Evolutionary conservation across 30 jellyfish, hydroid and myxozoan species (phyloP), one percentile per base, ranked within the genome.

Genomic region (Pelagia noctiluca): DNA sequence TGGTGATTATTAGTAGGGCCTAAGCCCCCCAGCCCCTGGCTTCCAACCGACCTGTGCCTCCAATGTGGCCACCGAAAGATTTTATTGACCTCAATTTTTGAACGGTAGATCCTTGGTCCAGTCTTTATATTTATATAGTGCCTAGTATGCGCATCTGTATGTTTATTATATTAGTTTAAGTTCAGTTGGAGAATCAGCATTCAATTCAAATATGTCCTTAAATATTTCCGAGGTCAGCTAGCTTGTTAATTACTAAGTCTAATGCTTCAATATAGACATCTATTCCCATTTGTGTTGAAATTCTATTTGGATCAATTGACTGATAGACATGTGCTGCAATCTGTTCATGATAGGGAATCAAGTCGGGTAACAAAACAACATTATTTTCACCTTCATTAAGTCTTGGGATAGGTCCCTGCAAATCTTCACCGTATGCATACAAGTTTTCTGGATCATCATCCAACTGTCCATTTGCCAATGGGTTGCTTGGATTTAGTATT

Each of bases 291-390:
- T 75, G 1, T 0, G 74, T 0, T 47, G 87, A 78, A 28, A 21
- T 23, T 60, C 89, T 29, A 50, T 53, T 78, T 78, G 37, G 31
- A 78, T 78, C 85, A 5, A 78, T 11, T 32, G 63, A 8, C n/a
- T 35, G 65, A 61, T 78, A 3, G 22, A 78, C 70, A 36, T 7
- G 28, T 71, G 22, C 37, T 3, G 71, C 71, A 36, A 71, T 64
- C 25, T 64, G 53, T 7, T 64, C 77, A 64, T 53, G 53, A n/a
- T 7, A 25, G 1, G 10, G 13, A 0, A 64, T 28, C 32, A 21
- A 24, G 52, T 64, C 77, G 28, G 52, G 1, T 5, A 25, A 64
- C 13, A 64, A 50, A 25, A 30, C 52, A n/a, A 64, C 52, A 64
- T 64, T 28, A 64, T 64, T 64, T 7, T 50, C 21, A 7, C 53